Base-by-base conservation (phyloP, 1,140 invertebrate genomes). In the Callitettix versicolor region DNA sequence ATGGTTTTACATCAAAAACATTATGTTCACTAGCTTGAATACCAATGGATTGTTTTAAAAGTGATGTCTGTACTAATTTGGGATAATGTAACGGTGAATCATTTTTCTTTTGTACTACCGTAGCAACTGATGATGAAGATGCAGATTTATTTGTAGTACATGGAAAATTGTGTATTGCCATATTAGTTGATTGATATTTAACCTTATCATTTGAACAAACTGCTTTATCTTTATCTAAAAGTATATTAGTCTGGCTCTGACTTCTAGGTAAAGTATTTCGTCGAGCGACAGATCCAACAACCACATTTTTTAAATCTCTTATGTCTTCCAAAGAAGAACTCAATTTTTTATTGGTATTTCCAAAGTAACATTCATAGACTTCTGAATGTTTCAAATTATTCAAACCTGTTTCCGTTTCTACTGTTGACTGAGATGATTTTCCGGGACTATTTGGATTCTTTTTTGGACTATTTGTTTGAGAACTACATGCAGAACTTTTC, bases 81-180 rank as follows among this genome's bases (percentile, higher is more conserved):
- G 47, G 30, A 49, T 33, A 20, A 33, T 55, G 43, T 41, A 48
- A 48, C 4, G 54, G 54, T 7, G 54, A 55, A 24, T 55, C 54
- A 43, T 44, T 44, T 34, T 36, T 49, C 24, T 47, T 55, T 3
- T 48, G 54, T 22, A 61, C 57, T 44, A 61, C 60, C 20, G 60
- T 61, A 6, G 60, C 38, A 17, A 61, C 44, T 15, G 60, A 61
- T 3, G 60, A 61, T 21, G 60, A 61, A 20, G 60, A 61, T 7
- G 46, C 41, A 43, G 60, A 61, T 57, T 57, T 57, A 6, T 44
- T 44, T n/a, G 58, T 41, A 33, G 46, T 40, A 17, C 52, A 30
- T 26, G 14, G 26, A 30, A 26, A 26, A 43, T 18, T 30, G n/a
- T 53, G 52, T 15, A 53, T 42, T 6, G 17, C 22, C 11, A 49